phyloP scores from a whole-genome alignment of 2,113 vertebrate species.

The Polypterus bichir region DNA sequence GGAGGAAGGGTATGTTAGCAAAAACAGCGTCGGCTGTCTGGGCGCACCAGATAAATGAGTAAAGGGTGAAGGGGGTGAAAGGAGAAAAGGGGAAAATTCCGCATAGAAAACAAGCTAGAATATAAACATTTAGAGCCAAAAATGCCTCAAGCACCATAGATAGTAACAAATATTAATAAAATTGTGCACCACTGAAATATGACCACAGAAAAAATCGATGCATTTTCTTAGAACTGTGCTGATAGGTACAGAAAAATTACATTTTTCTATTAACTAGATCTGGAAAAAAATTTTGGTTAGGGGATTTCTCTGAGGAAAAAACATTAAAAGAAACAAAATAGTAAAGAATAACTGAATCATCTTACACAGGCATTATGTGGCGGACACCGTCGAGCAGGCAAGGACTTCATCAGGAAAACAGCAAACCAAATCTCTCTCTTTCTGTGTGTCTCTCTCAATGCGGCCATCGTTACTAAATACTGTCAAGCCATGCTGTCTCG shows the following conservation, averaged over 20 bases:
- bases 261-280: background rate
- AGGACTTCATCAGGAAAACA: too few species aligned
- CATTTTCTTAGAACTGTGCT: background rate
- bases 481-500: too few species aligned
- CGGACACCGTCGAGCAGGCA: too few species aligned
- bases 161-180: slow-evolving; percentile 42
- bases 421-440: too few species aligned
- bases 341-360: too few species aligned
- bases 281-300: background rate
- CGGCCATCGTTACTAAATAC: too few species aligned
- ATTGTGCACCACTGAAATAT: slow-evolving; percentile 37
- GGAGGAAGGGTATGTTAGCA: slow-evolving; percentile 30
- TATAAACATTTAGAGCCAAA: slow-evolving; percentile 57
- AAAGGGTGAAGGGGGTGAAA: slow-evolving; percentile 14
- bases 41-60: background rate
- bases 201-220: slow-evolving; percentile 49
- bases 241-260: background rate
- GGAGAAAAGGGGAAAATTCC: slow-evolving; percentile 21
- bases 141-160: slow-evolving; percentile 55
- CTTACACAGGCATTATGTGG: too few species aligned
- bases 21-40: slow-evolving; percentile 39
- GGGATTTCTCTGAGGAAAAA: too few species aligned
- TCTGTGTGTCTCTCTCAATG: too few species aligned
- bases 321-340: too few species aligned
- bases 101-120: slow-evolving; percentile 35